Evolutionary conservation across 2,888 invertebrate species (phyloP), one percentile per base, ranked within the genome.

Genomic region (Ectemnius cavifrons): DNA sequence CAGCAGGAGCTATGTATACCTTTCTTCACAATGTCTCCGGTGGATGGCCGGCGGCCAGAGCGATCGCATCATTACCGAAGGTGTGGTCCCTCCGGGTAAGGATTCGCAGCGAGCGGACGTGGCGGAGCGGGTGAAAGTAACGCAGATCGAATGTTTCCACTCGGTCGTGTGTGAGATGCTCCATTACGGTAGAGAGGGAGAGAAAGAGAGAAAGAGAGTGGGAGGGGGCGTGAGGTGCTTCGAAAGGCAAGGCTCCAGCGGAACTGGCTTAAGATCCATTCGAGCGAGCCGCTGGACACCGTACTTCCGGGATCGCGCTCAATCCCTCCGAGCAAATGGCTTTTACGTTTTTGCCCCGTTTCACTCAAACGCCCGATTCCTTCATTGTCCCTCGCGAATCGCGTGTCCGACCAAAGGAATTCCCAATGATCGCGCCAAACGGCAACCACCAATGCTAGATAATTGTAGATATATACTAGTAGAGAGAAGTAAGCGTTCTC

Each of bases 51-150:
- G 14, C 2, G 8, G 8, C n/a, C 18, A 4, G 16, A 4, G 5
- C 6, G 6, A 37, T 71, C 61, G 70, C 45, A 56, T 60, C 56
- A 49, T 66, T 58, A 59, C 69, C 69, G 67, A 65, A 75, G 75
- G 73, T 63, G 73, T 76, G 78, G 74, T 52, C 16, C 45, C 18
- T 27, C 13, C n/a, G n/a, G 56, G 59, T 60, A 60, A 68, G 45
- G 71, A 67, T 78, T 63, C 37, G 58, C 37, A 13, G 46, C 16
- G 18, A 46, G 27, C 47, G 64, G 63, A 63, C 47, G 49, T 14
- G 63, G 27, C 27, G 49, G 70, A 63, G 67, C 73, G 60, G 80
- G 89, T 86, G 89, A 89, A 89, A 89, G 89, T 87, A 81, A 86
- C 84, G 75, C 80, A 61, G 75, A 81, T 83, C 74, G 79, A 59